These are phyloP conservation scores for Siniperca obscura DNA, from an alignment of 2,797 vertebrate genomes.

Conservation along the genomic window DNA sequence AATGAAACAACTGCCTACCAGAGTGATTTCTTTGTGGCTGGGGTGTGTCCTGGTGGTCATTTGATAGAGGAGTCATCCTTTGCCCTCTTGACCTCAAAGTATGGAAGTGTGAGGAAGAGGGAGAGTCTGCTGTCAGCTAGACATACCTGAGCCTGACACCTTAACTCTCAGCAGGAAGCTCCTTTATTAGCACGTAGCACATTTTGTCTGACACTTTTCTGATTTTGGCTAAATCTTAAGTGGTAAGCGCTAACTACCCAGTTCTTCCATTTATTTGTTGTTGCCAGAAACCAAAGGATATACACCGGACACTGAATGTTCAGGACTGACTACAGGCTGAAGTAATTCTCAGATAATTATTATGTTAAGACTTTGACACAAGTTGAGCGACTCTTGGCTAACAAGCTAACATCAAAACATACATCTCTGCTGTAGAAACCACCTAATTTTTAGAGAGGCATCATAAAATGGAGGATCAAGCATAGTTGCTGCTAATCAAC, in stretches of 20 bases:
- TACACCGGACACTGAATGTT: not conserved
- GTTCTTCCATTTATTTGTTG: not conserved
- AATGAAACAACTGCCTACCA: slow-evolving; percentile 40
- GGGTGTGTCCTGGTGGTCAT: slow-evolving; percentile 48
- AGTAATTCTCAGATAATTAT: slow-evolving; percentile 37
- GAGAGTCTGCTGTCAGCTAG: slow-evolving; percentile 57
- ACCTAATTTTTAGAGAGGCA: not conserved
- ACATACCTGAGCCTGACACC: slow-evolving; percentile 48
- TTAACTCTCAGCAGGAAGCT: slow-evolving; percentile 20
- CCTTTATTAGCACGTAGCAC: slow-evolving; percentile 12
- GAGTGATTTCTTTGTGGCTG: slow-evolving; percentile 23
- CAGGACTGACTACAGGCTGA: slow-evolving; percentile 11
- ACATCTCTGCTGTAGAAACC: slow-evolving; percentile 20
- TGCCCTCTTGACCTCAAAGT: slow-evolving; percentile 69
- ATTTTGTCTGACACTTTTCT: slow-evolving; percentile 9
- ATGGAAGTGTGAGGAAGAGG: slow-evolving; percentile 49
- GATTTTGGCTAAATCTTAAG: not conserved
- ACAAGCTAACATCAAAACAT: slow-evolving; percentile 20
- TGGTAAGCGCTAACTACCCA: not conserved
- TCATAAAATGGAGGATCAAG: not conserved
- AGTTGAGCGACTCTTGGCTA: slow-evolving; percentile 31
- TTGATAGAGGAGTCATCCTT: slow-evolving; percentile 69
- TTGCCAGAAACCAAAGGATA: slow-evolving; percentile 24
- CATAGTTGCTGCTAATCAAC: slow-evolving; percentile 10
- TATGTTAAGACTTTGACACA: slow-evolving; percentile 9